phyloP scores from a whole-genome alignment of 2,888 invertebrate species.

The Branchipolynoe longqiensis region DNA sequence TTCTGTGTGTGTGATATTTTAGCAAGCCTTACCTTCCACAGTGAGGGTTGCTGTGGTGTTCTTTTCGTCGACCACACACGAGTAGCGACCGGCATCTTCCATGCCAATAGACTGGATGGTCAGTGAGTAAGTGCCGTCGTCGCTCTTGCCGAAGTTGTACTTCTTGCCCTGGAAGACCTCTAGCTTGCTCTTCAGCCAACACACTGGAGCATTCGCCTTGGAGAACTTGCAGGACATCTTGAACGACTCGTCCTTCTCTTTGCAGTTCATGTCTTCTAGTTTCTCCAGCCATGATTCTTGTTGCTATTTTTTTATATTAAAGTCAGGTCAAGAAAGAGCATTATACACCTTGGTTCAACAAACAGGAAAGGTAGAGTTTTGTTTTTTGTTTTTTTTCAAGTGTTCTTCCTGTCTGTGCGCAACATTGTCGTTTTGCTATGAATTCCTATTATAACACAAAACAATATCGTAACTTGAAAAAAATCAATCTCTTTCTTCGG shows the following conservation, averaged over 20 bases:
- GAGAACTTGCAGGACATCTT: conserved; percentile 96
- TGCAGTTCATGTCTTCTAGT: conserved; percentile 95
- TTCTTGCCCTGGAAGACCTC: conserved; percentile 97
- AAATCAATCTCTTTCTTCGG: too few species aligned
- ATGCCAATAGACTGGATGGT: conserved; percentile 95
- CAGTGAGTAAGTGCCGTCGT: conserved; percentile 94
- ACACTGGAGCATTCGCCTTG: conserved; percentile 89
- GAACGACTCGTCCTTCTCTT: conserved; percentile 97
- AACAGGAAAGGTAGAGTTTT: not conserved
- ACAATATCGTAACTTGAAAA: too few species aligned
- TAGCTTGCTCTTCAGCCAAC: conserved; percentile 85
- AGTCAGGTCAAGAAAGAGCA: not conserved
- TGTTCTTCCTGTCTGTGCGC: too few species aligned
- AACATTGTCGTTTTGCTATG: too few species aligned
- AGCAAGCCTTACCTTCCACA: conserved; percentile 90
- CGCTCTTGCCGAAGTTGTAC: conserved; percentile 92
- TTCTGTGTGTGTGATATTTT: too few species aligned
- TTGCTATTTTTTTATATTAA: conserved; percentile 68
- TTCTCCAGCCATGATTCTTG: conserved; percentile 90
- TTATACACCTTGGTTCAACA: not conserved
- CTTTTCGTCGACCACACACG: conserved; percentile 95
- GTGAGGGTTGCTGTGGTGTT: conserved; percentile 89
- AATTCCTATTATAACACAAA: too few species aligned
- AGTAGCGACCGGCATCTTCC: conserved; percentile 98
- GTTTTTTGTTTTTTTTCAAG: not conserved